Conservation (phyloP, 2,113 vertebrate genomes). For the Gasterosteus aculeatus region DNA sequence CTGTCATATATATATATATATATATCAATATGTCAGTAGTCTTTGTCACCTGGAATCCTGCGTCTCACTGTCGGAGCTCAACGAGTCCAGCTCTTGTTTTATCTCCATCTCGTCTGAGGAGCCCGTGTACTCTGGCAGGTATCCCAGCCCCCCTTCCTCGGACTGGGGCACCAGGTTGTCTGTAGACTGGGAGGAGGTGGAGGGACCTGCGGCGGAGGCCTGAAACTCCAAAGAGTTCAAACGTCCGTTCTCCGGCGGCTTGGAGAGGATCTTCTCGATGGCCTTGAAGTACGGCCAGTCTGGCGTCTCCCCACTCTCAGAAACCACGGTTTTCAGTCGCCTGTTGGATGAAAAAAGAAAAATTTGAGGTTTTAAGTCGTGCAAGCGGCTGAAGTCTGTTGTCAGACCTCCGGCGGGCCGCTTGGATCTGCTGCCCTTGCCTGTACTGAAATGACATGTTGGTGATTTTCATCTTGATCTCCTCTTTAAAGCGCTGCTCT, state of each 20-base stretch:
- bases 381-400: slow-evolving; percentile 33
- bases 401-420: neutral
- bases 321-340: slow-evolving; percentile 90
- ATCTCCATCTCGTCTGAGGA: slow-evolving; percentile 93
- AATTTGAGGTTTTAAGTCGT: slow-evolving; percentile 20
- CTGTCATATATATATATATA: neutral
- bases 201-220: slow-evolving; percentile 81
- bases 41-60: slow-evolving; percentile 78
- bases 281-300: slow-evolving; percentile 97
- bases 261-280: slow-evolving; percentile 95
- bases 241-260: slow-evolving; percentile 87
- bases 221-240: slow-evolving; percentile 85
- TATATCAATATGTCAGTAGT: neutral
- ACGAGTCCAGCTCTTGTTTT: slow-evolving; percentile 85
- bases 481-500: slow-evolving; percentile 94
- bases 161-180: slow-evolving; percentile 86
- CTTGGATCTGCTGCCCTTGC: slow-evolving; percentile 79
- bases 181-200: slow-evolving; percentile 84
- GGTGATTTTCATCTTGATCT: slow-evolving; percentile 99
- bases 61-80: slow-evolving; percentile 77
- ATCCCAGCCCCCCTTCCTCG: slow-evolving; percentile 87
- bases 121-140: slow-evolving; percentile 92
- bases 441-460: slow-evolving; percentile 99
- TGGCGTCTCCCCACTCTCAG: slow-evolving; percentile 83
- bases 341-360: slow-evolving; percentile 72